A percentile compares a stretch with the other conserved stretches of the same genome.
phyloP scores from a whole-genome alignment of 2,113 vertebrate species.

The Raja brachyura region DNA sequence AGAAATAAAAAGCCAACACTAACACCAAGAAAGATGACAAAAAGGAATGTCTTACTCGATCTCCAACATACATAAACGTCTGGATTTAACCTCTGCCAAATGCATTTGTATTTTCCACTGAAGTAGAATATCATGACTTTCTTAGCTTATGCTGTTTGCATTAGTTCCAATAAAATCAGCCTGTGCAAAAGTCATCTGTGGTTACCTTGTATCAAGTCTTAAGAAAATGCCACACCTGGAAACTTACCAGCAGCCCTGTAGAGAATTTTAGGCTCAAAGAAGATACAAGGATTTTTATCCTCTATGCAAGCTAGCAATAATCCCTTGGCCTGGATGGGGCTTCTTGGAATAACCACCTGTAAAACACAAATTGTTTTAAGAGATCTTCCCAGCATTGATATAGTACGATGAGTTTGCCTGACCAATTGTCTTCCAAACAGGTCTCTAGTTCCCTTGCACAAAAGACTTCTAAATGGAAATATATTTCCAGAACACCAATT shows the following conservation, averaged over 20 bases:
- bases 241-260: constrained; percentile 94
- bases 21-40: neutral
- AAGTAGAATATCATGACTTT: neutral
- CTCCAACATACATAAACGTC: constrained; percentile 37
- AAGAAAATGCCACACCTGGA: neutral
- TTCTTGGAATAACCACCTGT: constrained; percentile 87
- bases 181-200: neutral
- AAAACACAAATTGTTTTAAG: constrained; percentile 41
- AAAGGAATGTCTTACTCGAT: constrained; percentile 10
- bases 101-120: constrained; percentile 28
- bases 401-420: too few relatives aligned
- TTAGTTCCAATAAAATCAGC: constrained; percentile 36
- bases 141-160: neutral
- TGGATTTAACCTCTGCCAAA: constrained; percentile 41
- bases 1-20: neutral
- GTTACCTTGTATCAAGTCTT: constrained; percentile 26
- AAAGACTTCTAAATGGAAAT: neutral
- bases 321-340: constrained; percentile 91
- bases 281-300: constrained; percentile 93
- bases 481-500: neutral
- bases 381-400: neutral
- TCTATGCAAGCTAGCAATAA: constrained; percentile 88
- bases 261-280: constrained; percentile 98
- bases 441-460: neutral
- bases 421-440: neutral